Evolutionary conservation across 2,113 vertebrate genomes (phyloP).

Genomic region (Carettochelys insculpta): DNA sequence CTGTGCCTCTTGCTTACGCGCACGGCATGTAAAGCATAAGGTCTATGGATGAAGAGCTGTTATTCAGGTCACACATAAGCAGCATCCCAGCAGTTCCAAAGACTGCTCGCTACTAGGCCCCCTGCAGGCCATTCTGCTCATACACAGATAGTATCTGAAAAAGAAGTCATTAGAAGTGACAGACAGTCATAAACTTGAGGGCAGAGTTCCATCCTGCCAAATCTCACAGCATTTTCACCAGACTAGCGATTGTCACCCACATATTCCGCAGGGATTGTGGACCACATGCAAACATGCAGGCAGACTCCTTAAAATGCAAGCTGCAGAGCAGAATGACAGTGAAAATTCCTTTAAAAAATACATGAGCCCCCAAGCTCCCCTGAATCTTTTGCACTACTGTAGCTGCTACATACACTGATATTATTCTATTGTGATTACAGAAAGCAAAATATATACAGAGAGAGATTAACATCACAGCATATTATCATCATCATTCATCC

Average conservation of each 20-base stretch:
- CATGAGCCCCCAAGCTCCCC: background rate
- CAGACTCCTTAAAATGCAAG: background rate
- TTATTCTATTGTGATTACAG: background rate
- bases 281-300: constrained; percentile 46
- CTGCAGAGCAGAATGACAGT: background rate
- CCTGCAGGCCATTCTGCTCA: constrained; percentile 76
- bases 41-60: constrained; percentile 50
- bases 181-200: constrained; percentile 68
- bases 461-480: background rate
- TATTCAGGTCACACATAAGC: constrained; percentile 72
- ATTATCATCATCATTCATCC: background rate
- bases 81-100: constrained; percentile 68
- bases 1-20: constrained; percentile 73
- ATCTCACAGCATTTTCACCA: constrained; percentile 39
- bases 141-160: constrained; percentile 49
- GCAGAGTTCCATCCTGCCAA: constrained; percentile 43
- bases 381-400: background rate
- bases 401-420: background rate
- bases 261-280: constrained; percentile 71
- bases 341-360: background rate
- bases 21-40: constrained; percentile 80
- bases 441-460: background rate
- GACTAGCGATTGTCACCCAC: constrained; percentile 78
- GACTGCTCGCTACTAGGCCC: constrained; percentile 70
- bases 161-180: constrained; percentile 76